Conservation (phyloP, 92 coral and sea anemone genomes). For the Epizoanthus scotinus region DNA sequence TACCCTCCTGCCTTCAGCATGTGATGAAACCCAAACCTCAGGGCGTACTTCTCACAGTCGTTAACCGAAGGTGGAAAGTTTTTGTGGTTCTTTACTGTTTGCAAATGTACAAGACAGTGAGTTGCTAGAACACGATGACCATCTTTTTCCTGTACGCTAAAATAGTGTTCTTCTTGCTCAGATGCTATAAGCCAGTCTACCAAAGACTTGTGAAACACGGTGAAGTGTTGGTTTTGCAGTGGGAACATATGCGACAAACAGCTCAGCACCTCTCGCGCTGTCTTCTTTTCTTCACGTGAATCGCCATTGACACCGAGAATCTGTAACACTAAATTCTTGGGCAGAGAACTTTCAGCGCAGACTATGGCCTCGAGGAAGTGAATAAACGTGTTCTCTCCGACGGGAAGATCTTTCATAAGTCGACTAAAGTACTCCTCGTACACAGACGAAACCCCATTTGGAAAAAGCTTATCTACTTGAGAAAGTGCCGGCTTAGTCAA, state of each 20-base stretch:
- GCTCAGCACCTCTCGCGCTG: slow-evolving; percentile 22
- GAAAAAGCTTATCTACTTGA: slow-evolving; percentile 19
- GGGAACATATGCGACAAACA: slow-evolving; percentile 41
- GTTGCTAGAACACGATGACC: slow-evolving; percentile 35
- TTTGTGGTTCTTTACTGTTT: slow-evolving; percentile 21
- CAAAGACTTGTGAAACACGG: slow-evolving; percentile 50
- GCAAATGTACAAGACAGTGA: background rate
- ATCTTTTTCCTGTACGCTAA: background rate
- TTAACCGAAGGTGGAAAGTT: slow-evolving; percentile 2
- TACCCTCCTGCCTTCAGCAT: slow-evolving; percentile 26
- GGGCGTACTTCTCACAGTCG: slow-evolving; percentile 23
- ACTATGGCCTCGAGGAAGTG: slow-evolving; percentile 39
- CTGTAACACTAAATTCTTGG: slow-evolving; percentile 24
- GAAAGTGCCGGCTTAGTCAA: background rate
- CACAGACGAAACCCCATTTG: slow-evolving; percentile 39
- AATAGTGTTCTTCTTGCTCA: slow-evolving; percentile 33
- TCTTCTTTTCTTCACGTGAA: slow-evolving; percentile 24
- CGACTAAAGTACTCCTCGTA: slow-evolving; percentile 40
- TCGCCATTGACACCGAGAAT: slow-evolving; percentile 29
- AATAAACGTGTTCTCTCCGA: slow-evolving; percentile 20
- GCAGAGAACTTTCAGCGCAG: slow-evolving; percentile 36
- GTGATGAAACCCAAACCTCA: slow-evolving; percentile 30
- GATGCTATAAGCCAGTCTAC: slow-evolving; percentile 34
- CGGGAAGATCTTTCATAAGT: slow-evolving; percentile 19
- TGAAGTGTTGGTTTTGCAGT: slow-evolving; percentile 38